These are phyloP conservation scores for Brachyhypopomus occidentalis DNA, from an alignment of 2,113 vertebrate species.

Conservation along the genomic window DNA sequence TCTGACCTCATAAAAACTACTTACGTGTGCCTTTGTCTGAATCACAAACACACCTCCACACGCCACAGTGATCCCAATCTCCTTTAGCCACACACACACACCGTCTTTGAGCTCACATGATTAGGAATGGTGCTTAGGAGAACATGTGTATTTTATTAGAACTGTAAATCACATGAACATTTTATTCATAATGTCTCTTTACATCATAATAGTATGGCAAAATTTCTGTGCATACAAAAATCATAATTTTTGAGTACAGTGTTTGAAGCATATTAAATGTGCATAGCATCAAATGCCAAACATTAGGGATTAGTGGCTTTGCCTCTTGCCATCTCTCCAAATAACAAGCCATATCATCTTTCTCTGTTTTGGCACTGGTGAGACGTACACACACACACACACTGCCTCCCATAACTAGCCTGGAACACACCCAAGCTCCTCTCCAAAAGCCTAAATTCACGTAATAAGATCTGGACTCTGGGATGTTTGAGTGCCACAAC, in stretches of 20 bases:
- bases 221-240: constrained; percentile 5
- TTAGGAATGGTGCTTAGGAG: not conserved
- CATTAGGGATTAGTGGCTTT: constrained; percentile 31
- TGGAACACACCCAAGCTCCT: constrained; percentile 70
- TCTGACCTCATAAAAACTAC: constrained; percentile 68
- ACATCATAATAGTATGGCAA: not conserved
- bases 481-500: constrained; percentile 75
- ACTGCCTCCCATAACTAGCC: constrained; percentile 66
- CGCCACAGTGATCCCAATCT: not conserved
- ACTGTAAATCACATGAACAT: not conserved
- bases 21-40: constrained; percentile 67
- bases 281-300: constrained; percentile 31
- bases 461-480: constrained; percentile 76
- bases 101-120: not conserved
- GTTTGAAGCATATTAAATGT: constrained; percentile 17
- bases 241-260: not conserved
- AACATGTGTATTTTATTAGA: not conserved
- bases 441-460: constrained; percentile 71
- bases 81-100: not conserved
- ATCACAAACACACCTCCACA: constrained; percentile 56
- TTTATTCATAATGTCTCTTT: not conserved
- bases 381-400: not conserved
- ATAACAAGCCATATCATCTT: constrained; percentile 71
- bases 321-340: constrained; percentile 58
- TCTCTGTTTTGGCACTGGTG: constrained; percentile 58